phyloP scores from a whole-genome alignment of 2,888 invertebrate genomes.

The Caenorhabditis sinica region DNA sequence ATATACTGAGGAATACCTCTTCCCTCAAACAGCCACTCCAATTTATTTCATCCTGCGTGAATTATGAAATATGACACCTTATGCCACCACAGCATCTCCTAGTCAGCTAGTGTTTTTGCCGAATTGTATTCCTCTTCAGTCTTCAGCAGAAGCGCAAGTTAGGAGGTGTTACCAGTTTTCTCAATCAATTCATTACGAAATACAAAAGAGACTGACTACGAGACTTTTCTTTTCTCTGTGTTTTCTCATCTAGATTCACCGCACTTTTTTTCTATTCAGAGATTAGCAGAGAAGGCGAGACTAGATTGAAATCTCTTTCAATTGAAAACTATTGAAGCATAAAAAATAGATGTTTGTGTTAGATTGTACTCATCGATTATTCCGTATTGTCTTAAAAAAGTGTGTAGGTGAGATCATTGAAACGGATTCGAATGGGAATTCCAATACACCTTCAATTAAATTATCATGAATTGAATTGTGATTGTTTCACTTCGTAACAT shows the following conservation, averaged over 20 bases:
- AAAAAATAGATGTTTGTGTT: not conserved
- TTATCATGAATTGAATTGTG: not conserved
- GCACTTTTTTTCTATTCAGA: not conserved
- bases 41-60: not conserved
- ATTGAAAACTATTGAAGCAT: constrained; percentile 25
- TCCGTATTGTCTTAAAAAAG: not conserved
- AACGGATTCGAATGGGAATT: too few species aligned
- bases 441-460: not conserved
- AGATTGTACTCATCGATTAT: constrained; percentile 21
- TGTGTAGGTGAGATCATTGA: too few species aligned
- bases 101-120: not conserved
- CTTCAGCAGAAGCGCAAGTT: not conserved
- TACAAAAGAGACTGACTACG: not conserved
- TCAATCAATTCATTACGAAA: not conserved
- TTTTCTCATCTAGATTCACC: not conserved
- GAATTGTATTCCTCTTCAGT: not conserved
- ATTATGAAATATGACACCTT: constrained; percentile 34
- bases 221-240: constrained; percentile 3
- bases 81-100: not conserved
- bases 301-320: constrained; percentile 26
- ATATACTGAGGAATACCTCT: not conserved
- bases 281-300: constrained; percentile 18
- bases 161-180: not conserved
- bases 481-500: not conserved
- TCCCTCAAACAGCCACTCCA: not conserved